A percentile compares a stretch with the other conserved stretches of the same genome.
phyloP scores from a whole-genome alignment of 2,797 vertebrate genomes.

The Sebastes oblongus region DNA sequence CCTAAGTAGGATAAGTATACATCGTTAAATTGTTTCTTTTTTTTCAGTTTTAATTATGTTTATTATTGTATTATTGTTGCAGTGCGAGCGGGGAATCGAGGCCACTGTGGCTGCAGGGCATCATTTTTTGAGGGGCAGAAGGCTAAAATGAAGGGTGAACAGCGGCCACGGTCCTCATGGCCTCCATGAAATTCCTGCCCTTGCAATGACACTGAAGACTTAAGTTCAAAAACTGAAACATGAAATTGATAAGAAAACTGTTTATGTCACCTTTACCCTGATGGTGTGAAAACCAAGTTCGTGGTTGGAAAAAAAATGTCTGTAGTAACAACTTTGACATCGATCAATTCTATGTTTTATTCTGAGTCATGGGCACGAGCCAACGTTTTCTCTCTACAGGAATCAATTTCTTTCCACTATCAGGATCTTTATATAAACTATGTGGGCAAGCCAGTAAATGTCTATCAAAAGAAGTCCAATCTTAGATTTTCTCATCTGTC shows the following conservation, averaged over 20 bases:
- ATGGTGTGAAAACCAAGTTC: background rate
- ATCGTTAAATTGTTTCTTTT: too few relatives aligned
- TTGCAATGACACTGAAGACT: background rate
- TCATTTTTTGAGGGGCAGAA: too few relatives aligned
- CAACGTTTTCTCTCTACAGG: background rate
- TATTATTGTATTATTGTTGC: too few relatives aligned
- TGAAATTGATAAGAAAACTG: background rate
- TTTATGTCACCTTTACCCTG: background rate
- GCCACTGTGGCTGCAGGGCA: too few relatives aligned
- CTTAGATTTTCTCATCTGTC: background rate
- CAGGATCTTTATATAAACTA: background rate
- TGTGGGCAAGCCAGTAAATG: background rate
- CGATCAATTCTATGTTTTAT: background rate
- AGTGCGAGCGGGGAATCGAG: too few relatives aligned
- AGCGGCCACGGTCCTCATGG: too few relatives aligned
- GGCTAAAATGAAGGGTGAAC: too few relatives aligned
- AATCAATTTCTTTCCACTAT: background rate
- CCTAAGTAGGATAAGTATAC: too few relatives aligned
- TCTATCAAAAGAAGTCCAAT: conserved; percentile 21
- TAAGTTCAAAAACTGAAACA: background rate
- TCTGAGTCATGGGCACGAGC: background rate
- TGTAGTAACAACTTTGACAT: background rate
- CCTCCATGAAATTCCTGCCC: too few relatives aligned
- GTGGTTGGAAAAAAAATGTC: background rate
- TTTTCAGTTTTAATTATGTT: too few relatives aligned